Conservation (phyloP, 1,140 invertebrate genomes). For the Aphelinus certus region DNA sequence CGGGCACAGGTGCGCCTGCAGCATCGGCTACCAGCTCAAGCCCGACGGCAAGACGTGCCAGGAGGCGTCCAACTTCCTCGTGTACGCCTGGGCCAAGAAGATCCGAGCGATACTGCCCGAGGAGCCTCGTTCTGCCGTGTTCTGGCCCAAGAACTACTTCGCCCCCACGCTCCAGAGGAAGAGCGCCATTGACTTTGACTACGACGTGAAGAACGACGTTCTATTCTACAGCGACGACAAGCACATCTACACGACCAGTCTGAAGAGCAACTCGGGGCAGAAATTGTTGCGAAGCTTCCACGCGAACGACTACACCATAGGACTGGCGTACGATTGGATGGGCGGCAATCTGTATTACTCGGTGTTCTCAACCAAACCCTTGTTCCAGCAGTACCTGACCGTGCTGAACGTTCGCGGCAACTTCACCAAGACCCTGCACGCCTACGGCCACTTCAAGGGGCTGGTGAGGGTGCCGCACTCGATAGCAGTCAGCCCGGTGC, state of each 20-base stretch:
- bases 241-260: not conserved
- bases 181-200: not conserved
- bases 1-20: not conserved
- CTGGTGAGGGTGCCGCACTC: not conserved
- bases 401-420: not conserved
- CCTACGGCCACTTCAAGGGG: not conserved
- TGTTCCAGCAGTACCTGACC: not conserved
- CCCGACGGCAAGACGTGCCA: not conserved
- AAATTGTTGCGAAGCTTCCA: not conserved
- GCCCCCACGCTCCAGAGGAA: not conserved
- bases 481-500: not conserved
- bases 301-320: not conserved
- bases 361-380: not conserved
- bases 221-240: not conserved
- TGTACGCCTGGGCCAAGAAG: not conserved
- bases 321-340: not conserved
- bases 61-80: not conserved
- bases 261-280: not conserved
- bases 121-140: not conserved
- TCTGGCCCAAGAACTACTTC: not conserved
- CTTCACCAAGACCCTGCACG: not conserved
- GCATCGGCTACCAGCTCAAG: not conserved
- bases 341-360: not conserved
- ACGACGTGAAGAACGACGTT: not conserved
- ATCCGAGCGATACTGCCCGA: not conserved